Percentiles rank a stretch among this genome's conserved stretches.
phyloP scores from a whole-genome alignment of 2,797 vertebrate genomes.

The Pelochelys cantorii region DNA sequence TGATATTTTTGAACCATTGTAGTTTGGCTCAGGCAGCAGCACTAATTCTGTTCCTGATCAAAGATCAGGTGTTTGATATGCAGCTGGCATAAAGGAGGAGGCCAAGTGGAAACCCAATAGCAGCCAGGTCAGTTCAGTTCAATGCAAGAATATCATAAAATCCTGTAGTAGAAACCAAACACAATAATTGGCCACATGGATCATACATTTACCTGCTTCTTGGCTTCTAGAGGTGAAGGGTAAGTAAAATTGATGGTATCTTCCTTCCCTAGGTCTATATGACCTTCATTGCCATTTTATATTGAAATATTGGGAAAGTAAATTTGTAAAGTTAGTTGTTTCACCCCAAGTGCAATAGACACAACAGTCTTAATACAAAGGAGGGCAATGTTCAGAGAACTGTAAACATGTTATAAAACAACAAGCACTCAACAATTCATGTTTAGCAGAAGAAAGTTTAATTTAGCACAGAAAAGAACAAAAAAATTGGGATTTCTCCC shows the following conservation, averaged over 20 bases:
- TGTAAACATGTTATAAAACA: neutral
- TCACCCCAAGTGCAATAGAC: neutral
- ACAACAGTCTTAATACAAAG: neutral
- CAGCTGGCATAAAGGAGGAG: neutral
- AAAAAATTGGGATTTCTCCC: accelerated
- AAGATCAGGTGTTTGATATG: neutral
- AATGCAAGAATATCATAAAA: neutral
- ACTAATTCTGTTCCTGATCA: neutral
- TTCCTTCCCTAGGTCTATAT: neutral
- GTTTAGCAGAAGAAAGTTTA: neutral
- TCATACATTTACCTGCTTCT: slow-evolving; percentile 12
- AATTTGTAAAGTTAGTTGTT: neutral
- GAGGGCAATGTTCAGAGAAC: neutral
- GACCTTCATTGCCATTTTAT: neutral
- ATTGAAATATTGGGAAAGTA: slow-evolving; percentile 17
- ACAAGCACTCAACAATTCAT: neutral
- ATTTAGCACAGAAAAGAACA: neutral
- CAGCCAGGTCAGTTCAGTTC: neutral
- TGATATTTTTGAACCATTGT: neutral
- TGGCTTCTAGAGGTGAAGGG: neutral
- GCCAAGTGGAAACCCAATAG: neutral
- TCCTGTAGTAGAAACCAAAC: neutral
- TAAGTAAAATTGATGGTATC: neutral
- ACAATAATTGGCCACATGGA: neutral
- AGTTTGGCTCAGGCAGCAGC: neutral